Evolutionary conservation across 2,888 invertebrate genomes (phyloP).

Genomic region (Mythimna vitellina): DNA sequence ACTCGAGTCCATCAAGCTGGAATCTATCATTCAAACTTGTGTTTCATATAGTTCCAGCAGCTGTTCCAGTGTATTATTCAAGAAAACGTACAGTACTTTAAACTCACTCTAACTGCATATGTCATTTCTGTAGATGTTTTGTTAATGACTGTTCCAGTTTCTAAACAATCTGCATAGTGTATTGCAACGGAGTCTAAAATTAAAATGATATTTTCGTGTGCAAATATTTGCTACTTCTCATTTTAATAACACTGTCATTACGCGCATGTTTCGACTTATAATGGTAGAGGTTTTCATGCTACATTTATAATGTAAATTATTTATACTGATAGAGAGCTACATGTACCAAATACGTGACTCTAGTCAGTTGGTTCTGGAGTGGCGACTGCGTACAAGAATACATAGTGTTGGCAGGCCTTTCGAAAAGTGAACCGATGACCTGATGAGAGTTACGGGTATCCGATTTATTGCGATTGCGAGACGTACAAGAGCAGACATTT

Average conservation of each 20-base stretch:
- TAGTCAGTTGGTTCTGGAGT: not conserved
- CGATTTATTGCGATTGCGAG: too few relatives aligned
- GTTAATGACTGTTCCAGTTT: slow-evolving; percentile 28
- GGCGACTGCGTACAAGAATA: too few relatives aligned
- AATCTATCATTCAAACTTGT: too few relatives aligned
- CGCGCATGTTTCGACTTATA: slow-evolving; percentile 20
- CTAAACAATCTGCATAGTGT: slow-evolving; percentile 19
- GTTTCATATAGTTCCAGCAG: too few relatives aligned
- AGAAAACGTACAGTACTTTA: too few relatives aligned
- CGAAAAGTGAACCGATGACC: too few relatives aligned
- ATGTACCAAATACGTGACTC: not conserved
- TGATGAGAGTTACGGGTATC: too few relatives aligned
- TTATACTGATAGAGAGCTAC: slow-evolving; percentile 9
- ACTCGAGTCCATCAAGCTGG: too few relatives aligned
- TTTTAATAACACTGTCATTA: slow-evolving; percentile 55
- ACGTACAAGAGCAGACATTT: too few relatives aligned
- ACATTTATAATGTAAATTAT: slow-evolving; percentile 17
- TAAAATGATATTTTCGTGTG: slow-evolving; percentile 77
- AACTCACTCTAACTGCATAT: not conserved
- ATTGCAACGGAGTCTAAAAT: slow-evolving; percentile 68
- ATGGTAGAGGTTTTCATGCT: slow-evolving; percentile 15
- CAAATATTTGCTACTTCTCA: slow-evolving; percentile 62
- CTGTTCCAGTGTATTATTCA: too few relatives aligned
- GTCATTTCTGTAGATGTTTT: slow-evolving; percentile 28
- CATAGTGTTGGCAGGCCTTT: too few relatives aligned